phyloP scores from a whole-genome alignment of 2,113 vertebrate species.

The Nannobrachium achirus region DNA sequence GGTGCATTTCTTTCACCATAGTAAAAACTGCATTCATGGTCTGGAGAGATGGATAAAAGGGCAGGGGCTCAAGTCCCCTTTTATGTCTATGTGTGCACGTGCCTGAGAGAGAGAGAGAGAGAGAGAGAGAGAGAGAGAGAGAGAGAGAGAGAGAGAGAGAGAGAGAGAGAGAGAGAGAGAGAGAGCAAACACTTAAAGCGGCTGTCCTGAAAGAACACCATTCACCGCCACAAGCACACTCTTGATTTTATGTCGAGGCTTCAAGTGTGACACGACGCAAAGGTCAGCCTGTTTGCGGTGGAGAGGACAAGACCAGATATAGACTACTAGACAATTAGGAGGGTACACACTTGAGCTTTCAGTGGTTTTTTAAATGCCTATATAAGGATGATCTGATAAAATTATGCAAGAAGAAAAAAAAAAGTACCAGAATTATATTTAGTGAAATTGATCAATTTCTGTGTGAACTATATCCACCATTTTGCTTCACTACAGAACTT shows the following conservation, averaged over 20 bases:
- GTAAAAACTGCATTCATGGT: too few relatives aligned
- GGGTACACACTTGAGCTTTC: slow-evolving; percentile 29
- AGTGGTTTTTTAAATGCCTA: slow-evolving; percentile 9
- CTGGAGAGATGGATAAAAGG: too few relatives aligned
- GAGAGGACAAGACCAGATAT: slow-evolving; percentile 25
- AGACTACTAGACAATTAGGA: slow-evolving; percentile 53
- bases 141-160: slow-evolving; percentile 40
- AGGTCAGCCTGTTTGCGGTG: slow-evolving; percentile 55
- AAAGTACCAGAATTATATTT: slow-evolving; percentile 1
- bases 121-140: slow-evolving; percentile 43
- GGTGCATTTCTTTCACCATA: too few relatives aligned
- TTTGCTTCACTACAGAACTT: slow-evolving; percentile 3
- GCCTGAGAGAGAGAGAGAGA: slow-evolving; percentile 37
- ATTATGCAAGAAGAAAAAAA: not conserved
- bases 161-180: not conserved
- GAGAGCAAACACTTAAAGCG: slow-evolving; percentile 56
- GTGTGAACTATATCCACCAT: not conserved
- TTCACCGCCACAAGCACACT: slow-evolving; percentile 44
- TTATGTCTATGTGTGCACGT: too few relatives aligned
- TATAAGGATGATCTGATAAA: not conserved
- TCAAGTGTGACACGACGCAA: slow-evolving; percentile 56
- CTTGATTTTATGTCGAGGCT: slow-evolving; percentile 44
- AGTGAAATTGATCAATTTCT: not conserved
- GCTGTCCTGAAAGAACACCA: slow-evolving; percentile 14
- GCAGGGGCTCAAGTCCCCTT: too few relatives aligned